Evolutionary conservation across 2,113 vertebrate genomes (phyloP).

Genomic region (Tragelaphus strepsiceros): DNA sequence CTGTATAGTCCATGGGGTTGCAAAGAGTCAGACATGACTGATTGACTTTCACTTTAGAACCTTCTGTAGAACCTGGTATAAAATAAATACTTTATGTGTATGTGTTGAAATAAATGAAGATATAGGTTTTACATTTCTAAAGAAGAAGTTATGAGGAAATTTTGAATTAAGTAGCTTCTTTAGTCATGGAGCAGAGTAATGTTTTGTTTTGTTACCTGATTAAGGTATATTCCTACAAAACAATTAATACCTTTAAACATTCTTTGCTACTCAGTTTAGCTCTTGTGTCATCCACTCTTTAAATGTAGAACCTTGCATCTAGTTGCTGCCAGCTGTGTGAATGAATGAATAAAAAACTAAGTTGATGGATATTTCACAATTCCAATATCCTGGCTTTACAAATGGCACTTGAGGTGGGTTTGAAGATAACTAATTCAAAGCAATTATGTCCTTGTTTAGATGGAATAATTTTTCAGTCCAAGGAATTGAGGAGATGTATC

Average conservation of each 20-base stretch:
- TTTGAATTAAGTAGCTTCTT: background rate
- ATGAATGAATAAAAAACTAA: background rate
- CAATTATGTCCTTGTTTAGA: background rate
- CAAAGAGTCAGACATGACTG: background rate
- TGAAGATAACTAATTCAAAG: background rate
- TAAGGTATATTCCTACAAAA: background rate
- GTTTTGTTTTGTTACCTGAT: background rate
- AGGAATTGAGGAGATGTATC: background rate
- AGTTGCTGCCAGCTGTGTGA: background rate
- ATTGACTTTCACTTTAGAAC: background rate
- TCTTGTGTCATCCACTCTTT: background rate
- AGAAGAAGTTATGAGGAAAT: background rate
- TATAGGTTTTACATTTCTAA: background rate
- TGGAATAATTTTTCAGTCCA: background rate
- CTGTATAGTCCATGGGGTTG: background rate
- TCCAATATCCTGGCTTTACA: background rate
- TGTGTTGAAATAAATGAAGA: background rate
- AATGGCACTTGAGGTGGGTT: background rate
- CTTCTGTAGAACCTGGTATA: background rate
- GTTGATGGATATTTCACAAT: background rate
- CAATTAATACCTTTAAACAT: background rate
- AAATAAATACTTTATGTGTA: background rate
- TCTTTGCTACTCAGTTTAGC: background rate
- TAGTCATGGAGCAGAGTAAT: background rate
- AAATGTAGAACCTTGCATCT: background rate